Evolutionary conservation across 2,113 vertebrate species (phyloP), one percentile per base, ranked within the genome.

Genomic region (Pyrgilauda ruficollis): DNA sequence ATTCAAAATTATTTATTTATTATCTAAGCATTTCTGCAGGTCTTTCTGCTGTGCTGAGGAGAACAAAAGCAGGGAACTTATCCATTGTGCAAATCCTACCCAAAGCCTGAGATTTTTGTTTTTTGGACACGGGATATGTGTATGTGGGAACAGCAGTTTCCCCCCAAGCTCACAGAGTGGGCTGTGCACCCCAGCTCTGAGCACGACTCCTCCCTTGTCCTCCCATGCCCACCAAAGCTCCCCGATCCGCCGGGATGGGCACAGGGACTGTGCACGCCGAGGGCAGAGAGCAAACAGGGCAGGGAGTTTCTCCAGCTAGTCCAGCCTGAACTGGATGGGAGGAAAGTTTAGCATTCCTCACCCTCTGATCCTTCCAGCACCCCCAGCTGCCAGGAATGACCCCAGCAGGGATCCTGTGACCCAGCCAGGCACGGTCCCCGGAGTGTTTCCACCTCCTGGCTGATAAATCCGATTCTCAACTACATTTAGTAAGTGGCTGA

Each of bases 201-300:
- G 39, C 1, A 1, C 1, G 30, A n/a, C 35, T 78, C 1, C 43
- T 62, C 31, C 30, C 59, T 79, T 23, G 19, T 30, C 52, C 20
- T 11, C 26, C 44, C 21, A 1, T 0, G 14, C 3, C 41, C 33
- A 16, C 37, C 22, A 37, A 9, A 80, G n/a, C 49, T 79, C 68
- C 5, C 41, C 0, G 5, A 13, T 7, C 39, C 41, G 1, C 77
- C 0, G 35, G 41, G 61, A 9, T 7, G 23, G 75, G 58, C 41
- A 30, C 20, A 5, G 37, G 44, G 21, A 11, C 46, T 49, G 24
- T 1, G 17, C 11, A 4, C 43, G 21, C 1, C 6, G 1, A 50
- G 20, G 37, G 33, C 58, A 33, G 35, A 47, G 33, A 53, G 44
- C 58, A 75, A 31, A 49, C 1, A 52, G 24, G 15, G 47, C 19